These are phyloP conservation scores for Leucoraja ocellata DNA, from an alignment of 2,797 vertebrate species.

Conservation along the genomic window DNA sequence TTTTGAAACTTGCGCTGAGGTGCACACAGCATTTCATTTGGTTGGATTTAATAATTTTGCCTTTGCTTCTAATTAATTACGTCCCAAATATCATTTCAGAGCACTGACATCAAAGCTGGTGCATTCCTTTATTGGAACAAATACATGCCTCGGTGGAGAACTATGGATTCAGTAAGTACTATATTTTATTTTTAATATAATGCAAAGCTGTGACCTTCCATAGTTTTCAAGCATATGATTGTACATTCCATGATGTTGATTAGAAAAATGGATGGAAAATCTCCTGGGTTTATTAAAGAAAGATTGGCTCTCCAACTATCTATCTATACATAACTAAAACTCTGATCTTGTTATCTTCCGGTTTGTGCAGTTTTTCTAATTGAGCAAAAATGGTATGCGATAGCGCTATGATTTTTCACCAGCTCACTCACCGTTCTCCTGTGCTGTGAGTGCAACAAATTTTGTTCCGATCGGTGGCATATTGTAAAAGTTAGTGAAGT, in stretches of 20 bases:
- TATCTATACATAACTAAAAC: too few relatives aligned
- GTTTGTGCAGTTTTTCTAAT: too few relatives aligned
- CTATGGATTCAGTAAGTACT: slow-evolving; percentile 74
- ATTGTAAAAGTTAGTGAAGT: too few relatives aligned
- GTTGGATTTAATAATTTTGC: background rate
- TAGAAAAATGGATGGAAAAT: background rate
- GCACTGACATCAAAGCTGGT: background rate
- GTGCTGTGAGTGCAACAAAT: too few relatives aligned
- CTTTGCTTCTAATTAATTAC: background rate
- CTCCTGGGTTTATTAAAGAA: background rate
- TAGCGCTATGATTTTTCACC: too few relatives aligned
- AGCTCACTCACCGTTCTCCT: too few relatives aligned
- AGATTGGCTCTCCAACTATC: background rate
- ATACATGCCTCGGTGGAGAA: slow-evolving; percentile 61
- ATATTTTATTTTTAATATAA: background rate
- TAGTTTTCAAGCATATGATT: background rate
- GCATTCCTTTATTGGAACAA: slow-evolving; percentile 29
- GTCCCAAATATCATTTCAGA: slow-evolving; percentile 17
- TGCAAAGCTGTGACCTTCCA: background rate
- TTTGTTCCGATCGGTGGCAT: too few relatives aligned
- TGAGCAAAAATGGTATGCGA: too few relatives aligned
- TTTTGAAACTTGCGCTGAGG: background rate
- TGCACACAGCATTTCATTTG: background rate
- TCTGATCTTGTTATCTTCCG: too few relatives aligned
- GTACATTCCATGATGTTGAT: background rate